Conservation (phyloP, 2,888 invertebrate species). For the Dicycla oo region DNA sequence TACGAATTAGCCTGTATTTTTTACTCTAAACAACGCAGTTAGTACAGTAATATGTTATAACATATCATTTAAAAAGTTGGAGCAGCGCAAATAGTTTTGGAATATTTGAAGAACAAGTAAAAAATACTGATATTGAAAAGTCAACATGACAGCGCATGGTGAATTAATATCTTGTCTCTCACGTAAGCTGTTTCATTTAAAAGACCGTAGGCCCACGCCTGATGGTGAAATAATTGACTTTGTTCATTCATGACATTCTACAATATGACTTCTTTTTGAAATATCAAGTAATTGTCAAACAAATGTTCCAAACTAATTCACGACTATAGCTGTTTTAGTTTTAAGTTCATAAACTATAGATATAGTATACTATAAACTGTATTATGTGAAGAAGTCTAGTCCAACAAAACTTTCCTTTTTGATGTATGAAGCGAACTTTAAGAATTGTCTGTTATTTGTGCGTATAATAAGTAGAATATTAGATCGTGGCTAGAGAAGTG, state of each 20-base stretch:
- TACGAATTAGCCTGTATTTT: no score
- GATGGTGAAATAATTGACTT: constrained; percentile 46
- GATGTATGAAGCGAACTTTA: constrained; percentile 50
- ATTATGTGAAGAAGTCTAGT: constrained; percentile 39
- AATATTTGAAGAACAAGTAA: constrained; percentile 44
- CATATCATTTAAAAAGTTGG: background rate
- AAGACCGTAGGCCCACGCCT: background rate
- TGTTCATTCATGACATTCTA: constrained; percentile 31
- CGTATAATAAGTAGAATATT: constrained; percentile 65
- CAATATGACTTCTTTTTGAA: constrained; percentile 8
- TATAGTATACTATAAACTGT: constrained; percentile 34
- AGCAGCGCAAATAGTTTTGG: constrained; percentile 25
- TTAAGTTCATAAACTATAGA: constrained; percentile 26
- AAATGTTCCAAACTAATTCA: constrained; percentile 47
- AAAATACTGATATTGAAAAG: background rate
- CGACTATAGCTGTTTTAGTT: constrained; percentile 9
- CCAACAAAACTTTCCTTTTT: constrained; percentile 39
- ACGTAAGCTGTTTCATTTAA: background rate
- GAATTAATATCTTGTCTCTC: background rate
- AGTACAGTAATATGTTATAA: background rate
- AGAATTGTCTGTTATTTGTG: constrained; percentile 72
- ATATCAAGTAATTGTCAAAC: constrained; percentile 3
- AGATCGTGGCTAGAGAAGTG: constrained; percentile 28
- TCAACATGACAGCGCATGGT: no score
- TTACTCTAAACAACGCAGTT: background rate